phyloP scores from a whole-genome alignment of 2,797 vertebrate species.

The Phrynocephalus forsythii region DNA sequence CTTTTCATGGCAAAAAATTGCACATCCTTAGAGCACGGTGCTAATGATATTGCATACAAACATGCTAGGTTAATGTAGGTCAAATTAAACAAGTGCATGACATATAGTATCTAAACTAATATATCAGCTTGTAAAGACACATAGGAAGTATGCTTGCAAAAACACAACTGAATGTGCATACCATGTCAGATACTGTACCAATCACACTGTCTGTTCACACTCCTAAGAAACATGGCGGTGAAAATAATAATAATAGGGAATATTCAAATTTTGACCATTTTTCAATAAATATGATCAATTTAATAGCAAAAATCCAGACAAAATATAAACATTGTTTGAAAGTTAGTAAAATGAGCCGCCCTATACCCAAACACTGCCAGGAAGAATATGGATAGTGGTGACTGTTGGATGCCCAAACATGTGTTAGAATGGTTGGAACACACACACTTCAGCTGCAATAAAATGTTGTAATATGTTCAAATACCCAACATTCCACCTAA shows the following conservation, averaged over 20 bases:
- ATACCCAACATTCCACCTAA: neutral
- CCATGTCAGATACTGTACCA: neutral
- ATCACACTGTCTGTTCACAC: neutral
- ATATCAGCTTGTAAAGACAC: neutral
- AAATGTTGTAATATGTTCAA: neutral
- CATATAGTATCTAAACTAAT: neutral
- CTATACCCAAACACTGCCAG: neutral
- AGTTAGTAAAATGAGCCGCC: neutral
- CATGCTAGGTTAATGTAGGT: neutral
- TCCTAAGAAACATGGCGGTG: neutral
- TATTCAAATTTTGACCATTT: neutral
- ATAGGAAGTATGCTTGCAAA: neutral
- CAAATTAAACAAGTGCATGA: neutral
- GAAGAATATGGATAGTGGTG: neutral
- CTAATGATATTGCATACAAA: neutral
- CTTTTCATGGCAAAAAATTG: neutral
- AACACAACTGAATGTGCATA: neutral
- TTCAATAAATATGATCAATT: neutral
- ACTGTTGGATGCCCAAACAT: neutral
- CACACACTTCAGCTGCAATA: neutral
- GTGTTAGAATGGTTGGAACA: neutral
- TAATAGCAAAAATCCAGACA: neutral
- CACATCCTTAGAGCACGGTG: neutral
- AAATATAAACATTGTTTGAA: neutral
- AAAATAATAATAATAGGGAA: neutral